A percentile compares a stretch with the other conserved stretches of the same genome.
Conservation (phyloP, 2,888 invertebrate species). For the Scrobipalpa atriplicella region DNA sequence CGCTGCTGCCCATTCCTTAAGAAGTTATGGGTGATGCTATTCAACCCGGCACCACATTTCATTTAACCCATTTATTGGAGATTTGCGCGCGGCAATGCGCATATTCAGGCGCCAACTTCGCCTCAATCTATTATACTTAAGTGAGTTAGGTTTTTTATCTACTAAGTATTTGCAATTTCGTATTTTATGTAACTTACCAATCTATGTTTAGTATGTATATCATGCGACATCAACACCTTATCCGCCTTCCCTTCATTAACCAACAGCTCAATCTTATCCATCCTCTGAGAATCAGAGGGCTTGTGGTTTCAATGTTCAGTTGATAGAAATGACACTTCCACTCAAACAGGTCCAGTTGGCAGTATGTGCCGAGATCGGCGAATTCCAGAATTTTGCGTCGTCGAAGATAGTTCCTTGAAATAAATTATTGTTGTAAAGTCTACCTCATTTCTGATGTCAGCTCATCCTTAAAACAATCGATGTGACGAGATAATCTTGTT, state of each 20-base stretch:
- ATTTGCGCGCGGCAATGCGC: too few species aligned
- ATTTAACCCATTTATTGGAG: too few species aligned
- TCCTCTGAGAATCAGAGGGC: constrained; percentile 90
- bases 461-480: too few species aligned
- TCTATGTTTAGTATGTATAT: constrained; percentile 93
- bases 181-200: constrained; percentile 83
- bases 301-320: constrained; percentile 84
- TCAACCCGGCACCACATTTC: too few species aligned
- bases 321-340: constrained; percentile 91
- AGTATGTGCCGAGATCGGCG: constrained; percentile 86
- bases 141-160: too few species aligned
- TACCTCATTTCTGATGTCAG: background rate
- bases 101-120: too few species aligned
- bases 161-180: too few species aligned
- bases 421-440: background rate
- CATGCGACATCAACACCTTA: constrained; percentile 88
- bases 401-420: constrained; percentile 83
- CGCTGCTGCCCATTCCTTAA: too few species aligned
- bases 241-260: constrained; percentile 84
- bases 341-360: constrained; percentile 91
- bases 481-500: too few species aligned
- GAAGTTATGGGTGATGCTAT: too few species aligned
- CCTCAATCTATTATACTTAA: too few species aligned
- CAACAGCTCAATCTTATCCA: constrained; percentile 83
- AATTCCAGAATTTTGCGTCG: constrained; percentile 85